Evolutionary conservation across 2,888 invertebrate genomes (phyloP), one percentile per base, ranked within the genome.

Genomic region (Phorcus lineatus): DNA sequence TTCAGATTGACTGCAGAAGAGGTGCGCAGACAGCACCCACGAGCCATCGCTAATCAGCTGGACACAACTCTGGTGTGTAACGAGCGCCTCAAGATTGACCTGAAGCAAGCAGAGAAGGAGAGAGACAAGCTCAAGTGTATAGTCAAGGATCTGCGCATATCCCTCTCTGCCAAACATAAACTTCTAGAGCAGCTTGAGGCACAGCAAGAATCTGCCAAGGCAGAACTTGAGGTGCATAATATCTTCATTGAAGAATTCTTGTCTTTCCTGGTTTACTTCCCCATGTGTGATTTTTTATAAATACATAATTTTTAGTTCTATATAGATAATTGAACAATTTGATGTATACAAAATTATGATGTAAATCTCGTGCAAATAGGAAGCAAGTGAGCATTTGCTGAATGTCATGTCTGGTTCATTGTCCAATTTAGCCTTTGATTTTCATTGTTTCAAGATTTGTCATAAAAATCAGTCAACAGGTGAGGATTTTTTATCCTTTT

Each of bases 1-100:
- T 19, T 40, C 74, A 89, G 89, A 67, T 74, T 88, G 52, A 88
- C 89, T 22, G 86, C 89, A 24, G 88, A 88, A 22, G 88, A 88
- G 52, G 81, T 89, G 0, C 82, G 89, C 24, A 86, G 85, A 40
- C 89, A 89, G 52, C 89, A 89, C 66, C 89, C 89, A 0, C 82
- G 89, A 7, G 85, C 83, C 3, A 74, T 89, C n/a, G 89, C 89
- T 62, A 89, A 89, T 78, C 86, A 88, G 66, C 67, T 89, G 4
- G 89, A 89, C 62, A 86, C 88, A 9, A 77, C 84, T 28, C 79
- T 81, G 16, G 74, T 85, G 9, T 80, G 85, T 77, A 87, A 87
- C 79, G 82, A 85, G n/a, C 80, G 87, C 13, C 85, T 88, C 13
- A 84, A 86, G 57, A 74, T 74, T 9, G 86, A 87, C 28, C 81